Evolutionary conservation across 1,140 invertebrate species (phyloP).

Genomic region (Lepidotrigona ventralis): DNA sequence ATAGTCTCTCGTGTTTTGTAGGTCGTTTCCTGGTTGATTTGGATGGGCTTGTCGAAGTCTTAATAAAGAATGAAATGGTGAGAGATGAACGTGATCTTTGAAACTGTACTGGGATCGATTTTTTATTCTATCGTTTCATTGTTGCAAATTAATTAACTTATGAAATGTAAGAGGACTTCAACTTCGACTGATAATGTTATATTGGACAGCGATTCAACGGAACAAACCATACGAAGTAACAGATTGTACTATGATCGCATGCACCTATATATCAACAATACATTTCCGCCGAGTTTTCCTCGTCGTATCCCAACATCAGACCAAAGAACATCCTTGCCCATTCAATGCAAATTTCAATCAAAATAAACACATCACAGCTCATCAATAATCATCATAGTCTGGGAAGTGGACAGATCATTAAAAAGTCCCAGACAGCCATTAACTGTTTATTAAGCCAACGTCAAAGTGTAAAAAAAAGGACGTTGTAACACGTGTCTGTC

Average conservation of each 20-base stretch:
- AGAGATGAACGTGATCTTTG: not conserved
- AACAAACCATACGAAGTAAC: not conserved
- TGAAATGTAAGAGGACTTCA: not conserved
- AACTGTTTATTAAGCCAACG: not conserved
- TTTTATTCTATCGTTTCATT: not conserved
- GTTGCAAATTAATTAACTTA: not conserved
- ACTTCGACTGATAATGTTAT: not conserved
- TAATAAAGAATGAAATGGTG: not conserved
- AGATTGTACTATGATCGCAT: not conserved
- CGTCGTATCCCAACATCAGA: not conserved
- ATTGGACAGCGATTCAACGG: not conserved
- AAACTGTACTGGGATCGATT: not conserved
- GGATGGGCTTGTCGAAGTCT: not conserved
- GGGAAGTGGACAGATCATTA: not conserved
- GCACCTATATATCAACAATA: not conserved
- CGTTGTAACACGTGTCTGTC: not conserved
- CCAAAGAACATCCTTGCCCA: not conserved
- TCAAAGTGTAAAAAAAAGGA: not conserved
- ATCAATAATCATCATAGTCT: not conserved
- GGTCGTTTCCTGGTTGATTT: not conserved
- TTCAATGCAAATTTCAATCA: constrained; percentile 13
- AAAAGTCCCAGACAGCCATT: not conserved
- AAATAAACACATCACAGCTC: too few species aligned
- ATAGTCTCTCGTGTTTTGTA: not conserved
- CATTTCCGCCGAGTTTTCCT: not conserved